phyloP scores from a whole-genome alignment of 2,888 invertebrate species.

The Brenthis daphne region DNA sequence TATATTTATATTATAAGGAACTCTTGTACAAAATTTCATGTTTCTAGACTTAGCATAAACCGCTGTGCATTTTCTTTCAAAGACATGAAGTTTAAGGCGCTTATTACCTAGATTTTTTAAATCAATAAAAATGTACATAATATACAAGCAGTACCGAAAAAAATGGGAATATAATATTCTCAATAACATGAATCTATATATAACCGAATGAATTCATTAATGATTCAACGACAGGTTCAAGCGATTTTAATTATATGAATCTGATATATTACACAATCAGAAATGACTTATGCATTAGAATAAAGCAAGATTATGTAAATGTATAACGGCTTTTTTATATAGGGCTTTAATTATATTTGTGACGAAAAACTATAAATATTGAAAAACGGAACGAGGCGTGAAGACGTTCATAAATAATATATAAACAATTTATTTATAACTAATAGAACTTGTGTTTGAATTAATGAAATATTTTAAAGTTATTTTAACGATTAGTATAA shows the following conservation, averaged over 20 bases:
- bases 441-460: too few species aligned
- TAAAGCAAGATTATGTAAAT: constrained; percentile 25
- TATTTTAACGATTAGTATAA: too few species aligned
- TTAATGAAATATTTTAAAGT: too few species aligned
- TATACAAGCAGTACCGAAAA: neutral
- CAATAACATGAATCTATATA: constrained; percentile 23
- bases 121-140: neutral
- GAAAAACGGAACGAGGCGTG: neutral
- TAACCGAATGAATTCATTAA: constrained; percentile 45
- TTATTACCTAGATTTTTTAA: too few species aligned
- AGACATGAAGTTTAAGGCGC: too few species aligned
- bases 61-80: neutral
- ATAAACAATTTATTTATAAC: neutral
- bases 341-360: constrained; percentile 19
- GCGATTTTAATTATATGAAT: constrained; percentile 41
- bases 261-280: constrained; percentile 21
- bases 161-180: neutral
- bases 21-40: neutral
- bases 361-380: constrained; percentile 15
- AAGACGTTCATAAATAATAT: neutral
- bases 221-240: constrained; percentile 44
- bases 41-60: neutral
- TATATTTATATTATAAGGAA: neutral
- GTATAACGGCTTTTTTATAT: constrained; percentile 21
- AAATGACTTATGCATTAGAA: constrained; percentile 22